A percentile compares a stretch with the other conserved stretches of the same genome.
These are phyloP conservation scores for Heliconius erato DNA, from an alignment of 2,888 invertebrate species.

Conservation along the genomic window DNA sequence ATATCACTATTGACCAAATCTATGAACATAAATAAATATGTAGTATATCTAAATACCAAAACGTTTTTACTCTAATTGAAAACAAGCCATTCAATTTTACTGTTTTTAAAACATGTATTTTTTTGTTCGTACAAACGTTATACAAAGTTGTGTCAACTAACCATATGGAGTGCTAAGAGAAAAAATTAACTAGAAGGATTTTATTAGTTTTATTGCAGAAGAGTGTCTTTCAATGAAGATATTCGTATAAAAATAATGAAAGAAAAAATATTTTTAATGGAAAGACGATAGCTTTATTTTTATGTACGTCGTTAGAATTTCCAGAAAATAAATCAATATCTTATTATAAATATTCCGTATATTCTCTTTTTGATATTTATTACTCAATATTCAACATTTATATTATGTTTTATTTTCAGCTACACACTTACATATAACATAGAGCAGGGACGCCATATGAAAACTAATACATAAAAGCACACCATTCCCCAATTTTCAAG, in stretches of 20 bases:
- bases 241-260: neutral
- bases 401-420: neutral
- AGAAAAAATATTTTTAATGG: neutral
- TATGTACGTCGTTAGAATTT: too few relatives aligned
- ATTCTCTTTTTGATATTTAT: too few relatives aligned
- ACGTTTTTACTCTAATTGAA: slow-evolving; percentile 5
- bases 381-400: too few relatives aligned
- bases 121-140: slow-evolving; percentile 72
- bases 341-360: too few relatives aligned
- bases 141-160: slow-evolving; percentile 73
- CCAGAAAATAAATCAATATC: too few relatives aligned
- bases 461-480: too few relatives aligned
- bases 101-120: slow-evolving; percentile 56
- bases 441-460: too few relatives aligned
- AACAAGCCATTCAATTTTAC: slow-evolving; percentile 50
- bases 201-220: neutral
- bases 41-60: neutral
- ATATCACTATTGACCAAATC: neutral
- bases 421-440: neutral
- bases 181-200: neutral
- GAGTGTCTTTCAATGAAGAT: too few relatives aligned
- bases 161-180: slow-evolving; percentile 38
- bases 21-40: neutral
- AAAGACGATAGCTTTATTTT: too few relatives aligned
- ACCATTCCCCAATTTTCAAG: too few relatives aligned